Evolutionary conservation across 2,113 vertebrate genomes (phyloP).

Genomic region (Balaeniceps rex): DNA sequence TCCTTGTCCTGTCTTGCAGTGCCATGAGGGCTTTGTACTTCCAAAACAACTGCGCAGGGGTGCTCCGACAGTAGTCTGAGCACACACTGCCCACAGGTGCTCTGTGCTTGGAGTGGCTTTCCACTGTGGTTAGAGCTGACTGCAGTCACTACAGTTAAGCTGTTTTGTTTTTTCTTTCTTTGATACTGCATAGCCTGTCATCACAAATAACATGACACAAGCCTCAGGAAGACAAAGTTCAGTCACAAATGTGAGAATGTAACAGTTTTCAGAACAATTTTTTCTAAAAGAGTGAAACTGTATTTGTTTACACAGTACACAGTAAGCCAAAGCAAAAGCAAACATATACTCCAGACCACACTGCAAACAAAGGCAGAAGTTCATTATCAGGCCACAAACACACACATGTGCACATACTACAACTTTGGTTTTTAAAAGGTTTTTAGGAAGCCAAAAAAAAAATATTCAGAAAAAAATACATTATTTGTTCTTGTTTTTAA

Average conservation of each 20-base stretch:
- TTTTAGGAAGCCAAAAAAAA: not conserved
- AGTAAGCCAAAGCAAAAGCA: slow-evolving; percentile 37
- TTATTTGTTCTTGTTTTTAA: not conserved
- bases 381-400: not conserved
- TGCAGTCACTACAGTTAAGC: not conserved
- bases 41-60: not conserved
- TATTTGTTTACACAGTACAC: not conserved
- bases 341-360: not conserved
- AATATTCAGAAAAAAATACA: not conserved
- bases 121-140: not conserved
- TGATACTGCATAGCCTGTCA: slow-evolving; percentile 21
- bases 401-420: not conserved
- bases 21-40: slow-evolving; percentile 49
- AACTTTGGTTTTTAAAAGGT: not conserved
- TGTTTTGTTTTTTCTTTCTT: not conserved
- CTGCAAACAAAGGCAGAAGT: not conserved
- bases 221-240: not conserved
- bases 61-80: not conserved
- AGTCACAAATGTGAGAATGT: not conserved
- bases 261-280: not conserved
- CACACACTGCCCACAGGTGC: not conserved
- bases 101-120: not conserved
- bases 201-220: slow-evolving; percentile 3
- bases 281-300: slow-evolving; percentile 12
- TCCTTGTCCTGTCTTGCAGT: slow-evolving; percentile 1